Percentiles rank a stretch among this genome's conserved stretches.
Evolutionary conservation across 2,797 vertebrate species (phyloP).

Genomic region (Cirrhinus mrigala): DNA sequence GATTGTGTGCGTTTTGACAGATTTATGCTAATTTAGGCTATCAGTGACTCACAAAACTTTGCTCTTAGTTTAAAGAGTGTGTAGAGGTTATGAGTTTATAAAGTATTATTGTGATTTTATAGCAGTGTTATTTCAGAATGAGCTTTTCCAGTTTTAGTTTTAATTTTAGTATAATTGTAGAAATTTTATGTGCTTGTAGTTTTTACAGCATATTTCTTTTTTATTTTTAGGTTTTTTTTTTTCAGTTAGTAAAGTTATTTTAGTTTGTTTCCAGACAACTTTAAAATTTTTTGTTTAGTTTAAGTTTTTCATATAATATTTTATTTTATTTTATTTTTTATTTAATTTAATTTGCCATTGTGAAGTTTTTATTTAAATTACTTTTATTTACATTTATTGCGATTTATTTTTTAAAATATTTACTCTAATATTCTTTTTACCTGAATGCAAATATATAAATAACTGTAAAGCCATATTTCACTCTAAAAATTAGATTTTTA

Average conservation of each 20-base stretch:
- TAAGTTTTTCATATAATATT: background rate
- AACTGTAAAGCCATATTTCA: too few species aligned
- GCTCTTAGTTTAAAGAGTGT: background rate
- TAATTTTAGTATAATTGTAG: background rate
- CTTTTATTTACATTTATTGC: too few species aligned
- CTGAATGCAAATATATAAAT: too few species aligned
- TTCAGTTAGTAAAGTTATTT: background rate
- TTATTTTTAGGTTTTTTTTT: background rate
- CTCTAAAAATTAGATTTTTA: too few species aligned
- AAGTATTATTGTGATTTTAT: background rate
- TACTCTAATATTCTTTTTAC: too few species aligned
- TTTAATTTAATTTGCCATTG: too few species aligned
- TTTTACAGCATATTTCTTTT: background rate
- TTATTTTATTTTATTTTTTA: too few species aligned
- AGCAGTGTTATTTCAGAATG: background rate
- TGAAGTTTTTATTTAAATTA: too few species aligned
- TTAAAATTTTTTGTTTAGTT: background rate
- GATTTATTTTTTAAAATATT: too few species aligned
- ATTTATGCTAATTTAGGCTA: conserved; percentile 1
- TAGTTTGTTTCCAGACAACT: background rate
- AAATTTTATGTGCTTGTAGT: background rate
- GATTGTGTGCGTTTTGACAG: background rate
- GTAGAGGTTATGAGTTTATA: background rate
- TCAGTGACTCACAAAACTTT: background rate
- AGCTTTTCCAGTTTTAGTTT: background rate